A percentile compares a stretch with the other conserved stretches of the same genome.
Evolutionary conservation across 2,888 invertebrate species (phyloP).

Genomic region (Ochlodes sylvanus): DNA sequence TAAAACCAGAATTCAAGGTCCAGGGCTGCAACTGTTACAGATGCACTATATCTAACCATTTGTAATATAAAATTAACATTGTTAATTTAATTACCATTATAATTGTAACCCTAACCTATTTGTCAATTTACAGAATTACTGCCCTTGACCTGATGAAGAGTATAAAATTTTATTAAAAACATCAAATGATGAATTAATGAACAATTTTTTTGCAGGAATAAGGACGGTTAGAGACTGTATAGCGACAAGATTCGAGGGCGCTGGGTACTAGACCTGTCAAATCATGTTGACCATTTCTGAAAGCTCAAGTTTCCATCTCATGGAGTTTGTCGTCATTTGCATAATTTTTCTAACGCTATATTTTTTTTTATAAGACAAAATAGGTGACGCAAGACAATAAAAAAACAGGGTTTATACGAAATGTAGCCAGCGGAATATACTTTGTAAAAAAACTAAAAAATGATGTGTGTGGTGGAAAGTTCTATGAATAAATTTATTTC

Average conservation of each 20-base stretch:
- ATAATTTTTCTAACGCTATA: slow-evolving; percentile 54
- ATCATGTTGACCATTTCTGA: slow-evolving; percentile 52
- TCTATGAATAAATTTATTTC: no score
- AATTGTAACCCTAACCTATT: no score
- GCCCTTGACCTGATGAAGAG: no score
- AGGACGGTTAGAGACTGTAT: background rate
- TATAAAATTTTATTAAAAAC: no score
- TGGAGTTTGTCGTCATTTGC: slow-evolving; percentile 61
- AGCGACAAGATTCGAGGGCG: slow-evolving; percentile 18
- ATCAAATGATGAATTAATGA: no score
- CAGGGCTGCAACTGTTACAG: no score
- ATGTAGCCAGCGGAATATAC: slow-evolving; percentile 41
- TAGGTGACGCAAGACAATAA: background rate
- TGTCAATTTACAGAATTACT: no score
- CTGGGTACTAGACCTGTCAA: slow-evolving; percentile 56
- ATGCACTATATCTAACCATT: no score
- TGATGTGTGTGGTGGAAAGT: no score
- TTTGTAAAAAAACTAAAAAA: background rate
- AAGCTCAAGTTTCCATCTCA: slow-evolving; percentile 50
- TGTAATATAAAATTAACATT: no score
- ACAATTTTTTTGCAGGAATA: background rate
- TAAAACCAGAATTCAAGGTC: no score
- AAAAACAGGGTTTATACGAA: slow-evolving; percentile 44
- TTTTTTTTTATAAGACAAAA: slow-evolving; percentile 43
- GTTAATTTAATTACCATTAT: no score